These are phyloP conservation scores for Abrostola tripartita DNA, from an alignment of 2,888 invertebrate species.

Conservation along the genomic window DNA sequence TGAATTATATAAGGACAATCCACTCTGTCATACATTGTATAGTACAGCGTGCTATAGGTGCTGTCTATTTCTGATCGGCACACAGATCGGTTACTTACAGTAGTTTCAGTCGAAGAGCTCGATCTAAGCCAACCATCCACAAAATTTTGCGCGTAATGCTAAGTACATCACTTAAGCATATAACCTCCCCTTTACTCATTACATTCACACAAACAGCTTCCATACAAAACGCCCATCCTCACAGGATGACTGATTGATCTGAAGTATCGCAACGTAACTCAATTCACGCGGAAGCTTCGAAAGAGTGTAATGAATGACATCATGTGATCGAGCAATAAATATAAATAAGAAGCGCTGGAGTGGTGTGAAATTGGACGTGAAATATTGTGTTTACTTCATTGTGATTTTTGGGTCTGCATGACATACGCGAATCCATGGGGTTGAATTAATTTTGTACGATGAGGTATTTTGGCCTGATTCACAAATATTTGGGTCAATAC, in stretches of 20 bases:
- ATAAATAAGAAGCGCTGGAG: background rate
- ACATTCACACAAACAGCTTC: background rate
- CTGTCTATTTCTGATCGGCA: too few relatives aligned
- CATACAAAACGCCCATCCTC: slow-evolving; percentile 6
- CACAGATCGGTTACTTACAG: too few relatives aligned
- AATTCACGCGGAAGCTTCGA: slow-evolving; percentile 9
- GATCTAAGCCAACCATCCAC: background rate
- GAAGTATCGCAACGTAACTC: slow-evolving; percentile 13
- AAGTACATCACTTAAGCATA: background rate
- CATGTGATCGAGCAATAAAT: slow-evolving; percentile 21
- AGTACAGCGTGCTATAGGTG: too few relatives aligned
- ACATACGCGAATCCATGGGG: background rate
- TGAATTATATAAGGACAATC: too few relatives aligned
- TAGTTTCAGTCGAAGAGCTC: background rate
- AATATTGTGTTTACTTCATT: slow-evolving; percentile 4
- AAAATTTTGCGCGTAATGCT: background rate
- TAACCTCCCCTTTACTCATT: too few relatives aligned
- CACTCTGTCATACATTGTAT: too few relatives aligned
- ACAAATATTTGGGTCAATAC: background rate
- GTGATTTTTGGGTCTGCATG: slow-evolving; percentile 1
- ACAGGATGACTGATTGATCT: slow-evolving; percentile 18
- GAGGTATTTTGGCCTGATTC: background rate
- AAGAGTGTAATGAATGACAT: slow-evolving; percentile 19
- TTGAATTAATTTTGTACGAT: slow-evolving; percentile 1
- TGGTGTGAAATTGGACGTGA: background rate